Base-by-base conservation (phyloP, 2,797 vertebrate genomes). In the Graptemys geographica region DNA sequence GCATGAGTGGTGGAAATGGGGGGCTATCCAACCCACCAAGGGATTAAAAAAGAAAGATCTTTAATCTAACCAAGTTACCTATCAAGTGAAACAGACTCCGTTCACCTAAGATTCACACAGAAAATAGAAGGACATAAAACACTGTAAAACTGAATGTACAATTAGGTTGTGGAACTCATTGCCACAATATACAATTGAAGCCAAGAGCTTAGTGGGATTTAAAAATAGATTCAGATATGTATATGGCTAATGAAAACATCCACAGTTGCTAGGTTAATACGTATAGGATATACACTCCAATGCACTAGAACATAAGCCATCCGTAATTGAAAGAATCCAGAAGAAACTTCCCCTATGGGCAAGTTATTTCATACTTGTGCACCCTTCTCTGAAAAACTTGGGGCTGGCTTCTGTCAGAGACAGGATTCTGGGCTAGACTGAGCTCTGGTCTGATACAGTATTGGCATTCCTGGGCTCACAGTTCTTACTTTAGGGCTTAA, bases 71-170 rank as follows among this genome's bases (percentile, higher is more conserved):
- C 79, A 13, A 0, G 1, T 87, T 92, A 84, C 18, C 85, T 49
- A n/a, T 5, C 51, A 65, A 84, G 74, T 4, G 89, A 87, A 81
- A 65, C 82, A 69, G 6, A 44, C 72, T 55, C 27, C 3, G 78
- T 44, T 3, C 1, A 49, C 81, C n/a, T 78, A 93, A 78, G 53
- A 49, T 47, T 69, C 15, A 4, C 15, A n/a, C 0, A 52, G 44
- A 87, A 90, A 76, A 94, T 5, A 37, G 21, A 74, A 80, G 47
- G 37, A 82, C 49, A 90, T 83, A 92, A 92, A 31, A 93, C 83
- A 95, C 81, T 86, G 94, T 83, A 86, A 41, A 44, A 92, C 5
- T 41, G 65, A 72, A 72, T 18, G 13, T 10, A 41, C 37, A 41
- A 23, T 37, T 41, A 23, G 65, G 19, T 41, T 41, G n/a, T 23